phyloP scores from a whole-genome alignment of 2,797 vertebrate species.

The Gymnoscopelus microlampas region DNA sequence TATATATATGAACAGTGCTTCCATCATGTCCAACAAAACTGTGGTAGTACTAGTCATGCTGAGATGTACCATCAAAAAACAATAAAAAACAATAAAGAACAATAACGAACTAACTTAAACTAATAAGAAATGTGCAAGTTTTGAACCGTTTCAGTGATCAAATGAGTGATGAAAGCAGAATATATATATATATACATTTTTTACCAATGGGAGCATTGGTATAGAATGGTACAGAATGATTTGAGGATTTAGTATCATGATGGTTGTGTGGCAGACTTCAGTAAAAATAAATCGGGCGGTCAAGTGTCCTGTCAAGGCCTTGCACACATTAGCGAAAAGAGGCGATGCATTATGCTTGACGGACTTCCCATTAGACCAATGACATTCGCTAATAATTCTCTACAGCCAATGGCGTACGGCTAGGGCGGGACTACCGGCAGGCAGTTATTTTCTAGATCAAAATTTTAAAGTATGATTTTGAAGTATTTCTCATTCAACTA shows the following conservation, averaged over 20 bases:
- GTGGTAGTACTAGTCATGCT: background rate
- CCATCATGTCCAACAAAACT: too few relatives aligned
- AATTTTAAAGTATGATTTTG: slow-evolving; percentile 75
- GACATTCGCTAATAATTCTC: slow-evolving; percentile 23
- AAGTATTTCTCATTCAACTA: slow-evolving; percentile 28
- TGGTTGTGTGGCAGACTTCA: slow-evolving; percentile 4
- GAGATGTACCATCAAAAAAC: background rate
- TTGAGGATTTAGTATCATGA: background rate
- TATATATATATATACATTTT: too few relatives aligned
- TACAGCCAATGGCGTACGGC: slow-evolving; percentile 58
- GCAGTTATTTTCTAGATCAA: slow-evolving; percentile 75
- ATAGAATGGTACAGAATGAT: background rate
- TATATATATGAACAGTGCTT: too few relatives aligned
- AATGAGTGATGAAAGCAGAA: background rate
- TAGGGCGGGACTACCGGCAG: slow-evolving; percentile 73
- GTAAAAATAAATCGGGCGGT: slow-evolving; percentile 52
- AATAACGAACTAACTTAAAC: too few relatives aligned
- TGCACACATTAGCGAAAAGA: slow-evolving; percentile 46
- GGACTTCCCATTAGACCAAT: slow-evolving; percentile 63
- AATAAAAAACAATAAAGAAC: too few relatives aligned
- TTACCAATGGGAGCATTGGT: rapidly evolving
- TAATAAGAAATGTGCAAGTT: background rate
- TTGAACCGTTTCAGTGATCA: slow-evolving; percentile 4
- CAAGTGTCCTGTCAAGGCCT: slow-evolving; percentile 78
- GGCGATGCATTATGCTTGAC: slow-evolving; percentile 57